phyloP scores from a whole-genome alignment of 2,888 invertebrate species.

The Pseudanteris insignis region DNA sequence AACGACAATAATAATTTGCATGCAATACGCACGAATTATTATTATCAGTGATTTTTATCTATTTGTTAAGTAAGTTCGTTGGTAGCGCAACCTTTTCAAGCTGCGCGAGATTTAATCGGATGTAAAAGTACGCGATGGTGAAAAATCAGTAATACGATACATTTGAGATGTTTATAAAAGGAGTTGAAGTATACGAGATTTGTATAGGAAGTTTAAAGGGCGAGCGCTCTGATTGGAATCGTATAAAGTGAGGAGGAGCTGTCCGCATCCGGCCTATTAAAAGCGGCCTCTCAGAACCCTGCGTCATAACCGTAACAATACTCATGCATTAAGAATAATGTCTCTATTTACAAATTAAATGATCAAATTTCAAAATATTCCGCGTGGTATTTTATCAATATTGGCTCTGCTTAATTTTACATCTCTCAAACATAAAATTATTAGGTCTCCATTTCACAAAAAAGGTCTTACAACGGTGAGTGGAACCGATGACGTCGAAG shows the following conservation, averaged over 20 bases:
- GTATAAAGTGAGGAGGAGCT: slow-evolving; percentile 55
- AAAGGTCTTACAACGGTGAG: no score
- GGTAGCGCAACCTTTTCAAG: no score
- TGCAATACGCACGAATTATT: no score
- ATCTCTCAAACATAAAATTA: no score
- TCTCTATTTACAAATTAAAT: slow-evolving; percentile 62
- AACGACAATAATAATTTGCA: no score
- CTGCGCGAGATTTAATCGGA: slow-evolving; percentile 25
- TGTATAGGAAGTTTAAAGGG: slow-evolving; percentile 52
- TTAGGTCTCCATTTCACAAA: no score
- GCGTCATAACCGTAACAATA: slow-evolving; percentile 41
- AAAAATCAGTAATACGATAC: slow-evolving; percentile 50
- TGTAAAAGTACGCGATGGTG: slow-evolving; percentile 1
- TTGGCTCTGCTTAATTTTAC: slow-evolving; percentile 46
- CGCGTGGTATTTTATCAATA: slow-evolving; percentile 57
- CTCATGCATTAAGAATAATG: slow-evolving; percentile 54
- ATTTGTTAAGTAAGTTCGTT: no score
- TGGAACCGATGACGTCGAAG: no score
- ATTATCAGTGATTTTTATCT: no score
- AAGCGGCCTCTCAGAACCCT: slow-evolving; percentile 55
- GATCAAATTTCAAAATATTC: slow-evolving; percentile 61
- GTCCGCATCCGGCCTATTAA: slow-evolving; percentile 61
- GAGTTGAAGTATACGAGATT: slow-evolving; percentile 51
- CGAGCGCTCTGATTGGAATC: slow-evolving; percentile 48
- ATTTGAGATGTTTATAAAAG: slow-evolving; percentile 20